Conservation (phyloP, 2,113 vertebrate species). For the Nothoprocta pentlandii region DNA sequence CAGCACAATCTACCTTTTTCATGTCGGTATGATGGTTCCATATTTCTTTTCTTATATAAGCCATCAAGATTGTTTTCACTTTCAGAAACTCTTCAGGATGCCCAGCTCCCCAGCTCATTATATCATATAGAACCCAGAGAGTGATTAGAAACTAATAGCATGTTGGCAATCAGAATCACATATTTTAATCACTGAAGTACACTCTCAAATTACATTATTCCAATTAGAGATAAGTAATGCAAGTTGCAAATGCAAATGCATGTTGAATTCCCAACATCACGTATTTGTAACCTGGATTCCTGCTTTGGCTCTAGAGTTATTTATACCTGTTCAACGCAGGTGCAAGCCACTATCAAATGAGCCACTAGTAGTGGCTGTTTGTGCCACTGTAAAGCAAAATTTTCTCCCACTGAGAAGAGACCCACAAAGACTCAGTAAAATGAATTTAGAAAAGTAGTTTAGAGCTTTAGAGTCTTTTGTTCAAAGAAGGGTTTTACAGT, state of each 20-base stretch:
- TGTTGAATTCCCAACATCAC: background rate
- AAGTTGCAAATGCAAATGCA: background rate
- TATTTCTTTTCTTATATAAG: background rate
- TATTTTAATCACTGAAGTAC: background rate
- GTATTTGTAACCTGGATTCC: background rate
- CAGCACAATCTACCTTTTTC: background rate
- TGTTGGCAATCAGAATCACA: background rate
- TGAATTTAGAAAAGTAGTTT: background rate
- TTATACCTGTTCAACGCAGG: background rate
- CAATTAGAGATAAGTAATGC: background rate
- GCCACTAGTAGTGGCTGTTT: accelerated
- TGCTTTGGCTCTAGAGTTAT: background rate
- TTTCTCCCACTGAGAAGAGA: background rate
- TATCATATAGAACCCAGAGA: background rate
- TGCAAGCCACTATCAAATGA: background rate
- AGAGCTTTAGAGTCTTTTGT: background rate
- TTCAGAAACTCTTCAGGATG: background rate
- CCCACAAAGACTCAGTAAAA: background rate
- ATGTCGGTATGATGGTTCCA: background rate
- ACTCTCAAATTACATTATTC: background rate
- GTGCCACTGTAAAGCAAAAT: background rate
- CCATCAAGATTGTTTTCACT: background rate
- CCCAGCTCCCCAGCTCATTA: background rate
- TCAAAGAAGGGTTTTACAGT: background rate
- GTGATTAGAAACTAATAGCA: background rate